phyloP scores from a whole-genome alignment of 1,140 invertebrate genomes.

The Drosophila bipectinata region DNA sequence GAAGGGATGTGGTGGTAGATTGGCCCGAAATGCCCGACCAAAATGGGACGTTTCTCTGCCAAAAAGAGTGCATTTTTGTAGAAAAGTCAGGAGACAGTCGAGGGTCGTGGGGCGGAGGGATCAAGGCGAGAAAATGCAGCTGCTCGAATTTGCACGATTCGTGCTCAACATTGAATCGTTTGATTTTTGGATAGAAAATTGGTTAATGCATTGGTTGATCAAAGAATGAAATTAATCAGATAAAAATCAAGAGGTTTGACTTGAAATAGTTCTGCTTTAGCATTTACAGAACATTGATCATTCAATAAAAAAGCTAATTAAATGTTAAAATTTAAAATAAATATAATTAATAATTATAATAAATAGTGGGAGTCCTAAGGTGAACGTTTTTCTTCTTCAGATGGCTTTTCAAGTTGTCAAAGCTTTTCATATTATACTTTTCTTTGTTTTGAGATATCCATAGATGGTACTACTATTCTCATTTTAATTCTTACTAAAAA shows the following conservation, averaged over 20 bases:
- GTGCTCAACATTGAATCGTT: conserved; percentile 35
- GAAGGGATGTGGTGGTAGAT: conserved; percentile 52
- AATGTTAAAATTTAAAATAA: background rate
- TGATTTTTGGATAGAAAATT: conserved; percentile 14
- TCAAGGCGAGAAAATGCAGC: conserved; percentile 56
- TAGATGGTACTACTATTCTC: too few species aligned
- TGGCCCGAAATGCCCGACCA: conserved; percentile 37
- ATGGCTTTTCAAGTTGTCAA: too few species aligned
- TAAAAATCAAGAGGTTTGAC: conserved; percentile 9
- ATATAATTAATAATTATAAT: too few species aligned
- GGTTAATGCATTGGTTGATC: conserved; percentile 20
- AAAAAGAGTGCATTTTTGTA: conserved; percentile 75
- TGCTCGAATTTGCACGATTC: conserved; percentile 65
- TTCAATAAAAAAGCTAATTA: background rate
- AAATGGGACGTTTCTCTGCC: conserved; percentile 71
- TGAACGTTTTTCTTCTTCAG: too few species aligned
- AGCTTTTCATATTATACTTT: too few species aligned
- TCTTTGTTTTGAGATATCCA: background rate
- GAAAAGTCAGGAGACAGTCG: conserved; percentile 37
- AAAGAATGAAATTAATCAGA: conserved; percentile 22
- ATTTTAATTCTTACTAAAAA: too few species aligned
- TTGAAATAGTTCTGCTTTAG: background rate
- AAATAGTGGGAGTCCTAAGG: too few species aligned
- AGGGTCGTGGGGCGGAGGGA: conserved; percentile 14
- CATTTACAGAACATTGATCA: background rate